phyloP scores from a whole-genome alignment of 2,113 vertebrate species.

The Mungos mungo region DNA sequence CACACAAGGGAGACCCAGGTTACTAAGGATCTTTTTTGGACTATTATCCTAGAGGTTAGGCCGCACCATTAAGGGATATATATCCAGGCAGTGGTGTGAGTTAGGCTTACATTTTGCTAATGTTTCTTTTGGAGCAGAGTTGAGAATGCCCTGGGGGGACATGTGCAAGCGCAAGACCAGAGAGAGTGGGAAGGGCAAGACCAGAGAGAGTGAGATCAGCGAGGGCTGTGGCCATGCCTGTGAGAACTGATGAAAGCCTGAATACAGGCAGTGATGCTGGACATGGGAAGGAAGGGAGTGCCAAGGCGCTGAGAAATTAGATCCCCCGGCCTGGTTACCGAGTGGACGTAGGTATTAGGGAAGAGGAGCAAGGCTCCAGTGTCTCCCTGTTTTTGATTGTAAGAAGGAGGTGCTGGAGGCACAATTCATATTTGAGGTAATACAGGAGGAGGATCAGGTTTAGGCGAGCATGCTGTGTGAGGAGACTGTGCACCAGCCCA shows the following conservation, averaged over 20 bases:
- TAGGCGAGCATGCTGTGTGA: neutral
- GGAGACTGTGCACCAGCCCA: neutral
- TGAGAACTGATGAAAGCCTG: neutral
- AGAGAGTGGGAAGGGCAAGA: neutral
- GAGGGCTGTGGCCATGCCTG: neutral
- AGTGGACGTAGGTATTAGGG: neutral
- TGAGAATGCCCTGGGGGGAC: neutral
- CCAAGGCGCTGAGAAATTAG: neutral
- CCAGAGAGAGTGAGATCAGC: neutral
- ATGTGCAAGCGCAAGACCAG: neutral
- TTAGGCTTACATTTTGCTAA: neutral
- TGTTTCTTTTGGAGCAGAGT: neutral
- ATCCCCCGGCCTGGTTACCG: neutral
- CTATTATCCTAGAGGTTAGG: neutral
- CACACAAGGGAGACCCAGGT: neutral
- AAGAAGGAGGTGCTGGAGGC: neutral
- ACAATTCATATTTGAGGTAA: neutral
- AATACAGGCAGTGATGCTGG: neutral
- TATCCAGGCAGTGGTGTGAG: neutral
- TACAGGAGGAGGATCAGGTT: neutral
- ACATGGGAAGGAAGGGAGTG: neutral
- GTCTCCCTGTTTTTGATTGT: neutral
- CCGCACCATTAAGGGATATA: neutral
- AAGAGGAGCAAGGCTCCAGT: neutral
- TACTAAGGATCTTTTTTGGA: neutral